Percentiles rank a stretch among this genome's conserved stretches.
phyloP scores from a whole-genome alignment of 2,113 vertebrate species.

The Turdus rufiventris region DNA sequence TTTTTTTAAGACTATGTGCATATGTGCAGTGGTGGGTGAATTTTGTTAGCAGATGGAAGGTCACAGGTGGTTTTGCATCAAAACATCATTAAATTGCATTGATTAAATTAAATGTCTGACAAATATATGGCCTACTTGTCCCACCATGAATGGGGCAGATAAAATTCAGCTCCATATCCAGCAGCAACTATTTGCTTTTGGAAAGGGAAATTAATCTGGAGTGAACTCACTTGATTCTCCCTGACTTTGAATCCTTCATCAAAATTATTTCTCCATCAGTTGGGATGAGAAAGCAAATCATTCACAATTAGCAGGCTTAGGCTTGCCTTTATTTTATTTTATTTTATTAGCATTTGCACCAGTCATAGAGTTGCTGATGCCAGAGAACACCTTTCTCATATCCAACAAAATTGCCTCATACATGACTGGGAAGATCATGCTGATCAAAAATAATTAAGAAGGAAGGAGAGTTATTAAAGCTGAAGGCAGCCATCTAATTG shows the following conservation, averaged over 20 bases:
- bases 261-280: conserved; percentile 68
- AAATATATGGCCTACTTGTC: conserved; percentile 24
- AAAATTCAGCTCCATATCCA: conserved; percentile 45
- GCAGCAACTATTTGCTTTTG: background rate
- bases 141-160: conserved; percentile 39
- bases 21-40: background rate
- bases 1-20: background rate
- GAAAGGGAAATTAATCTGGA: conserved; percentile 68
- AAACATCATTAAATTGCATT: conserved; percentile 72
- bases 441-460: conserved; percentile 61
- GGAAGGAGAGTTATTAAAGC: conserved; percentile 49
- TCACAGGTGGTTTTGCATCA: conserved; percentile 69
- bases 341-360: conserved; percentile 26
- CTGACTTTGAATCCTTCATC: conserved; percentile 71
- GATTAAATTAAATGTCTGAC: conserved; percentile 64
- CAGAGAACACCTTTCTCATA: conserved; percentile 29
- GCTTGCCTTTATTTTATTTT: background rate
- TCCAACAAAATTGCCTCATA: conserved; percentile 13
- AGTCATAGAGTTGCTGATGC: background rate
- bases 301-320: conserved; percentile 62
- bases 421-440: background rate
- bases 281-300: conserved; percentile 56
- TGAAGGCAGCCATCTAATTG: conserved; percentile 30
- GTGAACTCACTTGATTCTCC: conserved; percentile 63
- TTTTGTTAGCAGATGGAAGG: conserved; percentile 61